Conservation (phyloP, 2,113 vertebrate species). For the Furnarius figulus region DNA sequence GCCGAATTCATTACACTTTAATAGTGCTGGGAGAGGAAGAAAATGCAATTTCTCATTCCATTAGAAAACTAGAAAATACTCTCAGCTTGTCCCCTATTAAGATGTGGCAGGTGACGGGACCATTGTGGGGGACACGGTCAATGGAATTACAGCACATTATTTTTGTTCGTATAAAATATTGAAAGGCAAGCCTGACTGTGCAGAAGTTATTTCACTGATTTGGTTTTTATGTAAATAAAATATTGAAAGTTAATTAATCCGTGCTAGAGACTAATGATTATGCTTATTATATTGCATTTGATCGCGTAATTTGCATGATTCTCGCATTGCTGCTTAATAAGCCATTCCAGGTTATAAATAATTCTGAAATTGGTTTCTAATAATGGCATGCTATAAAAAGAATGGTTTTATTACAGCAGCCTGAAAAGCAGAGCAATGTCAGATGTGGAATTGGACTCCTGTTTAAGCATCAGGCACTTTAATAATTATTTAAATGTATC, state of each 20-base stretch:
- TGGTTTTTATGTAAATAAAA: conserved; percentile 93
- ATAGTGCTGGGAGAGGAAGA: conserved; percentile 87
- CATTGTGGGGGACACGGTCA: conserved; percentile 83
- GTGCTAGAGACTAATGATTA: conserved; percentile 91
- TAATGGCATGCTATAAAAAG: conserved; percentile 87
- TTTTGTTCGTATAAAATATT: conserved; percentile 84
- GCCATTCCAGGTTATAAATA: conserved; percentile 90
- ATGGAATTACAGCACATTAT: conserved; percentile 81
- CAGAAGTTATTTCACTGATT: conserved; percentile 89
- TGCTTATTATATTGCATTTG: conserved; percentile 91
- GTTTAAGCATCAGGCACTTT: conserved; percentile 69
- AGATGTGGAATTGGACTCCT: conserved; percentile 65
- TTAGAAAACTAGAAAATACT: conserved; percentile 92
- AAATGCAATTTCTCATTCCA: conserved; percentile 96
- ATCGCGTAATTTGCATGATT: conserved; percentile 92
- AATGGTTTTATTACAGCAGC: conserved; percentile 82
- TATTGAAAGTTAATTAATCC: conserved; percentile 85
- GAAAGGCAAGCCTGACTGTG: conserved; percentile 83
- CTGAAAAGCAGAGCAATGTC: conserved; percentile 73
- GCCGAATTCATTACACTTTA: conserved; percentile 96
- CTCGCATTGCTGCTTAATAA: conserved; percentile 92
- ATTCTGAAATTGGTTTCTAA: conserved; percentile 88
- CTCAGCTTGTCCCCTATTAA: conserved; percentile 92
- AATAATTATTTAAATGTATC: conserved; percentile 76
- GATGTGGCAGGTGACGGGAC: conserved; percentile 91